These are phyloP conservation scores for Magallana ariakensis DNA, from an alignment of 1,140 invertebrate species.

Conservation along the genomic window DNA sequence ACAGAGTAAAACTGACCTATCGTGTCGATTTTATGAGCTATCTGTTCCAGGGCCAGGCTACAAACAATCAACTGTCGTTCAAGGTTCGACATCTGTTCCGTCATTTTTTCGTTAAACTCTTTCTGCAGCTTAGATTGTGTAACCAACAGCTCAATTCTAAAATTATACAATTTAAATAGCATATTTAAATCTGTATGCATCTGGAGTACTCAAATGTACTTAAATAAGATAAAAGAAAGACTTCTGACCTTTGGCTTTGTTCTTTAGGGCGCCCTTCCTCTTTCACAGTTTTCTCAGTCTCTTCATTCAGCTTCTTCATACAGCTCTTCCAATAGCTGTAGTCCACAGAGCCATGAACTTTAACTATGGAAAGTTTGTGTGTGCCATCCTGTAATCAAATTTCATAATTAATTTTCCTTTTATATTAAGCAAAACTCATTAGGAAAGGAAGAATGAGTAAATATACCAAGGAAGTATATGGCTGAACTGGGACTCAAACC, in stretches of 20 bases:
- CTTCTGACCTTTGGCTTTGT: neutral
- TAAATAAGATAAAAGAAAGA: neutral
- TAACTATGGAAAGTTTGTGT: constrained; percentile 16
- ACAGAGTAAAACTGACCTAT: neutral
- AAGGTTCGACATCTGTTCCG: constrained; percentile 12
- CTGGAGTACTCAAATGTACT: too few species aligned
- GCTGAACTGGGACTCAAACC: too few species aligned
- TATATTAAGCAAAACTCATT: too few species aligned
- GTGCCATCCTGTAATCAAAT: neutral
- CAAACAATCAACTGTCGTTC: constrained; percentile 8
- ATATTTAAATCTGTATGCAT: too few species aligned
- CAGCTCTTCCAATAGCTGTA: constrained; percentile 38
- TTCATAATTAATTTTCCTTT: too few species aligned
- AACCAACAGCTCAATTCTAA: neutral
- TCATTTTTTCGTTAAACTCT: constrained; percentile 7
- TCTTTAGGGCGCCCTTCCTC: neutral
- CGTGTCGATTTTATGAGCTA: constrained; percentile 1
- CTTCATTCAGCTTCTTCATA: constrained; percentile 32
- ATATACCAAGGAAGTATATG: too few species aligned
- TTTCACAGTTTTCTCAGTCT: neutral
- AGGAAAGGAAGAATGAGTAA: too few species aligned
- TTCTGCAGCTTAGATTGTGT: neutral
- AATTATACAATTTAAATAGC: too few species aligned
- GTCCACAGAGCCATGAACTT: neutral
- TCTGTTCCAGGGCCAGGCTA: constrained; percentile 10